Evolutionary conservation across 2,113 vertebrate genomes (phyloP), one percentile per base, ranked within the genome.

Genomic region (Lepus europaeus): DNA sequence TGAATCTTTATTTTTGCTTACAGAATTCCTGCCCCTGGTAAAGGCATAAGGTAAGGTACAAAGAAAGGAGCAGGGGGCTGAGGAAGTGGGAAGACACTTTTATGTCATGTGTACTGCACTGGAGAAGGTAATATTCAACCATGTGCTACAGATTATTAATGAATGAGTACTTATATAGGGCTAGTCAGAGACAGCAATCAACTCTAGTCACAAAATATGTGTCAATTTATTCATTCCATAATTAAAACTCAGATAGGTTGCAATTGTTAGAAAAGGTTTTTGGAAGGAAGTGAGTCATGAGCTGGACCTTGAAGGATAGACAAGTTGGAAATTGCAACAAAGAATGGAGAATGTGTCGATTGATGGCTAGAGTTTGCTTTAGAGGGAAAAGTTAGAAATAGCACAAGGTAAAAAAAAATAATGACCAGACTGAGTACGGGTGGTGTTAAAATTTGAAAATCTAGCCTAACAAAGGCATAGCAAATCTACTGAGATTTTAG

Each of bases 1-100:
- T 84, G 72, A 95, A 92, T 88, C 20, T 90, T 97, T 89, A 51
- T 63, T 53, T 96, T 93, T 89, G 70, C 77, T 92, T 93, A 77
- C 51, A 80, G 95, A 95, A 84, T 45, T 0, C 11, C 27, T 8
- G 29, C 73, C 78, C 39, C 72, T 86, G 73, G 25, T 78, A 94
- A 96, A 82, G 69, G 9, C 19, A 3, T 59, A 59, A 59, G 33
- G 20, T 81, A 85, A 94, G 22, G 12, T 85, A 3, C 6, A 68
- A 87, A 96, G 78, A 73, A 87, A 83, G 4, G 6, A 59, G 56
- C 56, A 59, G 10, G 29, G 12, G 39, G 20, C 61, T 13, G 4
- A 19, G 25, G 9, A 9, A 76, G 25, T 77, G 39, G 72, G 27
- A 90, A 80, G 25, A 72, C 86, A 80, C 11, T 87, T 77, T 66